phyloP scores from a whole-genome alignment of 1,140 invertebrate genomes.

The Drosophila paulistorum region DNA sequence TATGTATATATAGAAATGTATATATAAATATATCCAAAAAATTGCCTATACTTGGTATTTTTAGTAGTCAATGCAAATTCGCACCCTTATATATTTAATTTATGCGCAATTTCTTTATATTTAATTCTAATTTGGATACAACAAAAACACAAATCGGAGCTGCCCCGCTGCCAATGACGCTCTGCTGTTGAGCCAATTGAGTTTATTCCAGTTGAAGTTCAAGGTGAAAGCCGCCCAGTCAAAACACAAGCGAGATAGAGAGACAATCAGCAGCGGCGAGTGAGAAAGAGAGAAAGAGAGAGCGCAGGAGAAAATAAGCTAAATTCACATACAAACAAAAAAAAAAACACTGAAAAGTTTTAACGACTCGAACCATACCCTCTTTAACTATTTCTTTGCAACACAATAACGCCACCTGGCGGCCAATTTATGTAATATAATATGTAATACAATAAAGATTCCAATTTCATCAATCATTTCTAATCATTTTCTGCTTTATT shows the following conservation, averaged over 20 bases:
- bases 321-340: conserved; percentile 52
- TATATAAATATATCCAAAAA: conserved; percentile 22
- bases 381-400: neutral
- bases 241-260: conserved; percentile 42
- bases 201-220: conserved; percentile 79
- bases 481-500: too few species aligned
- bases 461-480: too few species aligned
- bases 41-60: conserved; percentile 17
- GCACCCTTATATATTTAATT: conserved; percentile 29
- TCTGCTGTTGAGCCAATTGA: conserved; percentile 41
- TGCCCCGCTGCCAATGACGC: conserved; percentile 25
- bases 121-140: conserved; percentile 44
- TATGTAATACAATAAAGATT: too few species aligned
- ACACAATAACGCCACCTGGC: neutral
- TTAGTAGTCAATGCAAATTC: conserved; percentile 27
- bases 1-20: conserved; percentile 3
- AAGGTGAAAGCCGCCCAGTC: conserved; percentile 58
- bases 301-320: conserved; percentile 56
- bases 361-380: neutral
- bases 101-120: conserved; percentile 37
- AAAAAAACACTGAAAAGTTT: conserved; percentile 2
- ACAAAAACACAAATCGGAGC: conserved; percentile 34
- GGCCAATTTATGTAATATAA: neutral
- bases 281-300: conserved; percentile 28
- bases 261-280: conserved; percentile 41